Evolutionary conservation across 2,888 invertebrate genomes (phyloP).

Genomic region (Laothoe populi): DNA sequence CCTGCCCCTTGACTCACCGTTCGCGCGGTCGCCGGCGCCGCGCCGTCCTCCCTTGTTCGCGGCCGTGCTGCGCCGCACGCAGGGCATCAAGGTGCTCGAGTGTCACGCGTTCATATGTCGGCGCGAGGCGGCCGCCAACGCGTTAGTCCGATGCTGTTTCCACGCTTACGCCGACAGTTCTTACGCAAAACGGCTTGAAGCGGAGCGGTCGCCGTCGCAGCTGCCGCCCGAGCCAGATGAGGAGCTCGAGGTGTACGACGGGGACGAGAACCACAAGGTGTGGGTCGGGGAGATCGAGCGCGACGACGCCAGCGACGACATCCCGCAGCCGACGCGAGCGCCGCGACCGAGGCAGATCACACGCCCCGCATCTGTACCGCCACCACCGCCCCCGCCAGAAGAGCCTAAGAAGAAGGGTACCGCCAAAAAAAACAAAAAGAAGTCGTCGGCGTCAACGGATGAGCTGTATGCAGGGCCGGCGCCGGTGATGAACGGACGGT

Average conservation of each 20-base stretch:
- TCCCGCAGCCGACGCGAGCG: constrained; percentile 85
- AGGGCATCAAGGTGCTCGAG: constrained; percentile 98
- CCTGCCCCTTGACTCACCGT: constrained; percentile 97
- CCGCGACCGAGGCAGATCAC: constrained; percentile 92
- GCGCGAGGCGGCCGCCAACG: constrained; percentile 98
- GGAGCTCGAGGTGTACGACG: constrained; percentile 93
- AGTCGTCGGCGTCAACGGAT: constrained; percentile 83
- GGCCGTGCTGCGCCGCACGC: constrained; percentile 96
- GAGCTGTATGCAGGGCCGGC: constrained; percentile 84
- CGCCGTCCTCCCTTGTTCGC: constrained; percentile 98
- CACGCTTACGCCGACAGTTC: constrained; percentile 98
- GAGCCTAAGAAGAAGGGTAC: constrained; percentile 86
- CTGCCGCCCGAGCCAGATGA: constrained; percentile 84
- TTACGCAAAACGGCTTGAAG: constrained; percentile 93
- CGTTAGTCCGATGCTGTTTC: constrained; percentile 98
- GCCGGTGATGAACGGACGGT: constrained; percentile 73
- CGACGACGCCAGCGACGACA: constrained; percentile 89
- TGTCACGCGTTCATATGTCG: constrained; percentile 99
- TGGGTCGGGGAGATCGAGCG: constrained; percentile 94
- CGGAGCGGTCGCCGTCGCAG: constrained; percentile 80
- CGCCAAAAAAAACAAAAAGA: constrained; percentile 83
- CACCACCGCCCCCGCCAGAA: constrained; percentile 90
- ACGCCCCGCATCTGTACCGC: constrained; percentile 92
- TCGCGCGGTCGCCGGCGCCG: constrained; percentile 95
- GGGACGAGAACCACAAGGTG: constrained; percentile 97